Conservation (phyloP, 2,888 invertebrate genomes). For the Lycaena phlaeas region DNA sequence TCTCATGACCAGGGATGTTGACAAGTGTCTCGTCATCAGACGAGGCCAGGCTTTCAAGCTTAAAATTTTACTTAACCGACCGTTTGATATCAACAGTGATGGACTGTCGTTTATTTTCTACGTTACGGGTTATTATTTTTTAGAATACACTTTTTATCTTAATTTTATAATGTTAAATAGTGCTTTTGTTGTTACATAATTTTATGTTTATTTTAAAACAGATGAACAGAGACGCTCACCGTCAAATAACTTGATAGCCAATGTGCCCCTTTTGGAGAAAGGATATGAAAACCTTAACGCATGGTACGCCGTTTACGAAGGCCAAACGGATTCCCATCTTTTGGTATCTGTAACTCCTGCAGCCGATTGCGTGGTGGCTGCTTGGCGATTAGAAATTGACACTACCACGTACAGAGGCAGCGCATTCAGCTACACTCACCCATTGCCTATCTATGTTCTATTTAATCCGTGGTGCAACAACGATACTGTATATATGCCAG, state of each 20-base stretch:
- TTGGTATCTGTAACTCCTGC: not conserved
- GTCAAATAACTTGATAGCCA: not conserved
- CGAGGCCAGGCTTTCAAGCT: not conserved
- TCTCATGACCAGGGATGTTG: not conserved
- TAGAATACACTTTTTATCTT: no score
- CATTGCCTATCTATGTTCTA: slow-evolving; percentile 83
- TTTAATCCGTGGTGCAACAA: slow-evolving; percentile 91
- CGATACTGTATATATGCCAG: slow-evolving; percentile 77
- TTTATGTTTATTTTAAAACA: not conserved
- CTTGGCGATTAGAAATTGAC: not conserved
- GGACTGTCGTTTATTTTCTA: not conserved
- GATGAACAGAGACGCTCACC: not conserved
- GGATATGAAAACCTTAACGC: not conserved
- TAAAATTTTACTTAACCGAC: not conserved
- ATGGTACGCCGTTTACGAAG: not conserved
- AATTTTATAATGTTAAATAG: no score
- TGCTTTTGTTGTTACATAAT: no score
- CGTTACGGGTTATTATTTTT: not conserved
- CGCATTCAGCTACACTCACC: slow-evolving; percentile 74
- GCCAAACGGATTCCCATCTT: not conserved
- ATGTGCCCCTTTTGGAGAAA: not conserved
- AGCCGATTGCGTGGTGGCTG: not conserved
- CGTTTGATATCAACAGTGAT: not conserved
- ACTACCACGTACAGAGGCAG: not conserved
- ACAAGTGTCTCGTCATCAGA: not conserved